Evolutionary conservation across 2,888 invertebrate species (phyloP).

Genomic region (Ornithoptera priamus): DNA sequence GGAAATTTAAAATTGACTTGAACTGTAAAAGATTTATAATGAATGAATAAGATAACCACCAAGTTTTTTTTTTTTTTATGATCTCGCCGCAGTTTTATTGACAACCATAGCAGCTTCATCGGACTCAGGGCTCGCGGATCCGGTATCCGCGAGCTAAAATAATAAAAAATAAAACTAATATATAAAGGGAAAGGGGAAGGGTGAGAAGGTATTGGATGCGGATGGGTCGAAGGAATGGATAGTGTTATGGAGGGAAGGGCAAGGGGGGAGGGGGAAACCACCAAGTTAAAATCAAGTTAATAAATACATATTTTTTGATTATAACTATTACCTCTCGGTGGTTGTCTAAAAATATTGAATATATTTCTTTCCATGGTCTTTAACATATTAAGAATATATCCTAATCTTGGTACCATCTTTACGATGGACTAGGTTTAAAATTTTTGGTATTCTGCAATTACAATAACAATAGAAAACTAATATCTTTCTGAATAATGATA

Average conservation of each 20-base stretch:
- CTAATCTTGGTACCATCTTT: constrained; percentile 55
- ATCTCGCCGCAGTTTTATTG: too few relatives aligned
- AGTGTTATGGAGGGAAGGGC: too few relatives aligned
- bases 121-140: too few relatives aligned
- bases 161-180: too few relatives aligned
- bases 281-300: not conserved
- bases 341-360: constrained; percentile 57
- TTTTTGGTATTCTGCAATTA: not conserved
- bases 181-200: too few relatives aligned
- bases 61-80: too few relatives aligned
- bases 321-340: constrained; percentile 57
- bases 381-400: constrained; percentile 46
- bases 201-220: too few relatives aligned
- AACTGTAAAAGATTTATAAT: not conserved
- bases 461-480: not conserved
- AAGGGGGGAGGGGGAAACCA: too few relatives aligned
- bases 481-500: not conserved
- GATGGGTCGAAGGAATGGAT: too few relatives aligned
- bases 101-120: too few relatives aligned
- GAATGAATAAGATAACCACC: too few relatives aligned
- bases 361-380: constrained; percentile 58
- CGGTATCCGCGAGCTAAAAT: too few relatives aligned
- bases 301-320: not conserved
- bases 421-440: not conserved
- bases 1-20: not conserved